These are phyloP conservation scores for Eulacestoma nigropectus DNA, from an alignment of 2,113 vertebrate genomes.

Conservation along the genomic window DNA sequence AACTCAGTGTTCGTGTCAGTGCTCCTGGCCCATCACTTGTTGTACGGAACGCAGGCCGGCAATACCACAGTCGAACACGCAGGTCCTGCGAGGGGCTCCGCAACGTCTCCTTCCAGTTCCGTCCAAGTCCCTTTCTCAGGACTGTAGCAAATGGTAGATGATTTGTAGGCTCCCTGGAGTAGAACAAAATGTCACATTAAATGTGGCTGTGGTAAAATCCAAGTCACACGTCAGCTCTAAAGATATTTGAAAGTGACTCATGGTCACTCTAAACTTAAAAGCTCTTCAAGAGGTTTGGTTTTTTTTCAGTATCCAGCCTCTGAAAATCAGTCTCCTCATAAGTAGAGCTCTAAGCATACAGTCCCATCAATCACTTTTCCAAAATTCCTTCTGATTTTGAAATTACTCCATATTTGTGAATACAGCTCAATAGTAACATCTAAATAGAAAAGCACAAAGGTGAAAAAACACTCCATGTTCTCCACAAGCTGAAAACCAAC, in stretches of 20 bases:
- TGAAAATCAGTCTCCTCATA: neutral
- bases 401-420: neutral
- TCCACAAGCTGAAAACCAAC: neutral
- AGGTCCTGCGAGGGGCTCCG: constrained; percentile 93
- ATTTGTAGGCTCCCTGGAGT: constrained; percentile 96
- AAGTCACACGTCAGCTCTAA: neutral
- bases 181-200: neutral
- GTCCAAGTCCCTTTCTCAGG: constrained; percentile 97
- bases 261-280: neutral
- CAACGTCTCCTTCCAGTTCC: constrained; percentile 96
- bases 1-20: constrained; percentile 7
- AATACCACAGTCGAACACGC: constrained; percentile 93
- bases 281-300: neutral
- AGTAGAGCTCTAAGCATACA: neutral
- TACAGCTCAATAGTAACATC: neutral
- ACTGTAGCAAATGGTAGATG: constrained; percentile 98
- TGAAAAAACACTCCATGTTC: neutral
- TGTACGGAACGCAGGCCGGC: constrained; percentile 93
- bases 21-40: constrained; percentile 79
- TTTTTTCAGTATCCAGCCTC: neutral
- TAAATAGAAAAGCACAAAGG: neutral
- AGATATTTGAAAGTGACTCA: neutral
- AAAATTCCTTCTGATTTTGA: neutral
- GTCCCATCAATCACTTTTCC: neutral
- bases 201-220: neutral